Conservation (phyloP, 2,113 vertebrate species). For the Ceyx margarethae region DNA sequence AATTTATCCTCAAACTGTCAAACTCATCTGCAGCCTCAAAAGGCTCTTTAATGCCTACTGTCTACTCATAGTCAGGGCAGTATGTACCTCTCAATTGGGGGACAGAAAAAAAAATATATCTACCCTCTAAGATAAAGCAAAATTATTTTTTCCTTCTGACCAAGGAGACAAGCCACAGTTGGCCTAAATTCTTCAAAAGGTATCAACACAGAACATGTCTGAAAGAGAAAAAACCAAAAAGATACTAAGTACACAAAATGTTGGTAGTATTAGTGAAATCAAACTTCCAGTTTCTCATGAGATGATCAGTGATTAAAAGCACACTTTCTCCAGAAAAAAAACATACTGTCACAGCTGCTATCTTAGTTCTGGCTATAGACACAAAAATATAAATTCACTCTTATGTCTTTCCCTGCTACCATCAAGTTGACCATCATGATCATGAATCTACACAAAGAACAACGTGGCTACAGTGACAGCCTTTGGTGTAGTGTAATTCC, state of each 20-base stretch:
- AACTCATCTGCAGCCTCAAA: neutral
- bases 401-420: neutral
- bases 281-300: neutral
- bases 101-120: no score
- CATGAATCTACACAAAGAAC: neutral
- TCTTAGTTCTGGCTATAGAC: neutral
- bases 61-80: neutral
- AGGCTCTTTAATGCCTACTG: neutral
- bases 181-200: neutral
- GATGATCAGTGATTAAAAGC: neutral
- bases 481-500: neutral
- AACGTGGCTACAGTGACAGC: neutral
- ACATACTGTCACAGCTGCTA: accelerated
- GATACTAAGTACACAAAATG: neutral
- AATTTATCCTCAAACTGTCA: neutral
- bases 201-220: neutral
- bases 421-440: neutral
- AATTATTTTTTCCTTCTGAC: neutral
- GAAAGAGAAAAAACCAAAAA: neutral
- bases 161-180: neutral
- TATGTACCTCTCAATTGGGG: neutral
- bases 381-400: neutral
- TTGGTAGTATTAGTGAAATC: neutral
- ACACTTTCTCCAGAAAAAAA: neutral
- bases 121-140: neutral